Percentiles rank a stretch among this genome's conserved stretches.
Evolutionary conservation across 2,888 invertebrate species (phyloP).

Genomic region (Patella depressa): DNA sequence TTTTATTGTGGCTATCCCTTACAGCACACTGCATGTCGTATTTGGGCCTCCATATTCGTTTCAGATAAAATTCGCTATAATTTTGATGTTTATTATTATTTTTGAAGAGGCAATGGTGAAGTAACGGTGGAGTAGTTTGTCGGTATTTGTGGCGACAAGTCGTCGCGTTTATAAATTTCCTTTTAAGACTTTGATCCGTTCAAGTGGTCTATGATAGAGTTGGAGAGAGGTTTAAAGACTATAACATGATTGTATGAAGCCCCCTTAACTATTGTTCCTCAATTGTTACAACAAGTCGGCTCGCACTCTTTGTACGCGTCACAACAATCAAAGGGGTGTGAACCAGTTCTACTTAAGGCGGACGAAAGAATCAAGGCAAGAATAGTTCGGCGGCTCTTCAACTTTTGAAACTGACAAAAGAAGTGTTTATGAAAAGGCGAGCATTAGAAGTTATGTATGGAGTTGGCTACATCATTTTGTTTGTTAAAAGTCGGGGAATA

Average conservation of each 20-base stretch:
- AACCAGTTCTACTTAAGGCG: slow-evolving; percentile 1
- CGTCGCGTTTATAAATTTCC: neutral
- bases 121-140: no score
- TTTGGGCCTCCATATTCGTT: no score
- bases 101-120: no score
- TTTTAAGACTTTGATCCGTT: neutral
- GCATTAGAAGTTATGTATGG: neutral
- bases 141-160: neutral
- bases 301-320: neutral
- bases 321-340: neutral
- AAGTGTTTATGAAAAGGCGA: slow-evolving; percentile 9
- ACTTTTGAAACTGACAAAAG: neutral
- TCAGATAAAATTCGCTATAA: no score
- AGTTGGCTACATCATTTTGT: neutral
- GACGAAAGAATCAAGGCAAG: neutral
- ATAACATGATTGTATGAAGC: neutral
- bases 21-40: no score
- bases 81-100: no score
- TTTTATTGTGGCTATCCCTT: no score
- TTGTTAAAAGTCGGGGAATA: slow-evolving; percentile 3
- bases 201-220: slow-evolving; percentile 5
- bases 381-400: slow-evolving; percentile 7
- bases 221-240: neutral
- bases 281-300: neutral
- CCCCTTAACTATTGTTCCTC: neutral